A percentile compares a stretch with the other conserved stretches of the same genome.
phyloP scores from a whole-genome alignment of 1,140 invertebrate species.

The Spodoptera litura region DNA sequence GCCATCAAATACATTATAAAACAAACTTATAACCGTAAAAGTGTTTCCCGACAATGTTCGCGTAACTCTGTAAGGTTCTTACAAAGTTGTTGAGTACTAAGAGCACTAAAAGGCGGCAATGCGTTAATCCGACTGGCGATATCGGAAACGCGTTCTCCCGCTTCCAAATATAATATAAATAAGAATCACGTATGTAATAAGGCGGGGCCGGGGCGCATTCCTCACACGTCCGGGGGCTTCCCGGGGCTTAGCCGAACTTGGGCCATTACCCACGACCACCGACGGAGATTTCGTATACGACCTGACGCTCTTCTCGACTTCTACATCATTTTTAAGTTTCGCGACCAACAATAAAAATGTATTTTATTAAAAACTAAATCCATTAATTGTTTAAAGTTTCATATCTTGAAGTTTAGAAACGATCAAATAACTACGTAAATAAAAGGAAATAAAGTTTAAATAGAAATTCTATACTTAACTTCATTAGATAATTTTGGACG shows the following conservation, averaged over 20 bases:
- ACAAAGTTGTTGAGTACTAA: conserved; percentile 64
- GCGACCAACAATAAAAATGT: conserved; percentile 38
- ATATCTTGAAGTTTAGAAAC: neutral
- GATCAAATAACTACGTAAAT: neutral
- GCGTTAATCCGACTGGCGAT: conserved; percentile 77
- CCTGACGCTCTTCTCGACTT: conserved; percentile 38
- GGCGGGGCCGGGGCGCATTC: conserved; percentile 71
- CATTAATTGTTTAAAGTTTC: conserved; percentile 28
- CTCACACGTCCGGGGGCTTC: conserved; percentile 77
- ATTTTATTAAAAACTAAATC: conserved; percentile 34
- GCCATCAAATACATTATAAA: conserved; percentile 46
- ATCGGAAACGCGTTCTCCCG: conserved; percentile 61
- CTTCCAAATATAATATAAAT: conserved; percentile 81
- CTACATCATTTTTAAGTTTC: conserved; percentile 40
- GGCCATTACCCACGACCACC: conserved; percentile 66
- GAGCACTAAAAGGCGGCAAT: conserved; percentile 70
- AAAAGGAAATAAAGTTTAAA: neutral
- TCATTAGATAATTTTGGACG: neutral
- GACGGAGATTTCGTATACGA: conserved; percentile 53
- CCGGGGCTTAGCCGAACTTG: conserved; percentile 78
- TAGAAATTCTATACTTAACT: neutral
- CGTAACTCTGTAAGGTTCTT: conserved; percentile 61
- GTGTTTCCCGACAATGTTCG: conserved; percentile 43
- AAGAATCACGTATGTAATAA: conserved; percentile 86
- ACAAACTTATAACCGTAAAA: conserved; percentile 50